Conservation (phyloP, 2,888 invertebrate genomes). For the Campaea margaritaria region DNA sequence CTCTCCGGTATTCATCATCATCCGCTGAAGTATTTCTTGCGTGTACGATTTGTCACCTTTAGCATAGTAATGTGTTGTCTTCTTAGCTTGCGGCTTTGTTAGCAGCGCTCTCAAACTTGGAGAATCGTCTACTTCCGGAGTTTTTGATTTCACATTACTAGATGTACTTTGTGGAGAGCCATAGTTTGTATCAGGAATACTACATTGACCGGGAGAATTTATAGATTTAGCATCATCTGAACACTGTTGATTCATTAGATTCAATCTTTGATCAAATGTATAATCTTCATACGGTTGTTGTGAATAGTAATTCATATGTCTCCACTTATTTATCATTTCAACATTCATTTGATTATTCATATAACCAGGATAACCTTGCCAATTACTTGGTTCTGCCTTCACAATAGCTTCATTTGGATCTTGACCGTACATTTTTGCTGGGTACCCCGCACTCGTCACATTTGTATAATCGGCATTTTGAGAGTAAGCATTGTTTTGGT, state of each 20-base stretch:
- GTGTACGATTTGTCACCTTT: slow-evolving; percentile 63
- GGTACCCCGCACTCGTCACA: slow-evolving; percentile 52
- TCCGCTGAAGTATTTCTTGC: slow-evolving; percentile 63
- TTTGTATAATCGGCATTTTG: slow-evolving; percentile 64
- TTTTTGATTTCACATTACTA: slow-evolving; percentile 62
- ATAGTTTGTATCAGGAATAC: slow-evolving; percentile 68
- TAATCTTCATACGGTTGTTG: slow-evolving; percentile 65
- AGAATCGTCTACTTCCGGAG: slow-evolving; percentile 73
- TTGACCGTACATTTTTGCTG: slow-evolving; percentile 54
- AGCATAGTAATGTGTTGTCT: slow-evolving; percentile 57
- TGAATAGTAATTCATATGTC: slow-evolving; percentile 67
- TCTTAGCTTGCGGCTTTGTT: slow-evolving; percentile 67
- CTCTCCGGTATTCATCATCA: slow-evolving; percentile 62
- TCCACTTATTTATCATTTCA: slow-evolving; percentile 72
- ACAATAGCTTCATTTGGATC: slow-evolving; percentile 55
- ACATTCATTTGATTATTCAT: slow-evolving; percentile 56
- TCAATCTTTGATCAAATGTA: slow-evolving; percentile 59
- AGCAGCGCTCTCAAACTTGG: slow-evolving; percentile 86
- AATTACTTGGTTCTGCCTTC: slow-evolving; percentile 69
- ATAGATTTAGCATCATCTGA: slow-evolving; percentile 64
- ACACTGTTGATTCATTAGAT: slow-evolving; percentile 48
- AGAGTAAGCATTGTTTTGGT: slow-evolving; percentile 64
- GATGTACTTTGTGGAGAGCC: slow-evolving; percentile 71
- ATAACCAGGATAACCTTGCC: slow-evolving; percentile 66
- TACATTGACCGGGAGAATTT: slow-evolving; percentile 72